A percentile compares a stretch with the other conserved stretches of the same genome.
These are phyloP conservation scores for Lepus americanus DNA, from an alignment of 2,113 vertebrate species.

Conservation along the genomic window DNA sequence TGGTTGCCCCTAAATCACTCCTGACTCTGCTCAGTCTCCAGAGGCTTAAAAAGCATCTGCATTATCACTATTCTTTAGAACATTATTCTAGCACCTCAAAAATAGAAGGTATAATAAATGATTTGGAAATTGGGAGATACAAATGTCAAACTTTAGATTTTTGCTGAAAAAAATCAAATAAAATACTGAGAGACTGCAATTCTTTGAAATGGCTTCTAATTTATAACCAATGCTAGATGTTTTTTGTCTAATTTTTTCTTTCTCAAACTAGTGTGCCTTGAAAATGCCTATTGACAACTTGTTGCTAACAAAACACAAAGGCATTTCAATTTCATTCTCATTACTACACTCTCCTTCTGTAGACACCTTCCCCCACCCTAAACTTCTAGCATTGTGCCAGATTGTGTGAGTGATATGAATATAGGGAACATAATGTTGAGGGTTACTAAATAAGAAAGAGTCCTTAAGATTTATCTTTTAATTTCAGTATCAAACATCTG, in stretches of 20 bases:
- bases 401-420: background rate
- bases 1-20: conserved; percentile 56
- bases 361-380: background rate
- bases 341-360: too few relatives aligned
- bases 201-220: conserved; percentile 63
- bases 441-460: conserved; percentile 23
- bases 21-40: background rate
- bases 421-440: background rate
- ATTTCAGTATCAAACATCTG: conserved; percentile 52
- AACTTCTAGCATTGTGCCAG: background rate
- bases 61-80: background rate
- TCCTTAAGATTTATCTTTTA: conserved; percentile 37
- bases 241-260: conserved; percentile 65
- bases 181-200: conserved; percentile 13
- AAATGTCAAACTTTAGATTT: conserved; percentile 50
- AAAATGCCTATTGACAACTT: conserved; percentile 48
- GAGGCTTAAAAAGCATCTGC: background rate
- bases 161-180: background rate
- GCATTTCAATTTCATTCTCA: conserved; percentile 26
- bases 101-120: background rate
- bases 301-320: conserved; percentile 42
- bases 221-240: conserved; percentile 28
- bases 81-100: conserved; percentile 59
- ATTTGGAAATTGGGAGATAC: background rate
- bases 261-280: conserved; percentile 55